A percentile compares a stretch with the other conserved stretches of the same genome.
Conservation (phyloP, 2,797 vertebrate genomes). For the Rhynchonycteris naso region DNA sequence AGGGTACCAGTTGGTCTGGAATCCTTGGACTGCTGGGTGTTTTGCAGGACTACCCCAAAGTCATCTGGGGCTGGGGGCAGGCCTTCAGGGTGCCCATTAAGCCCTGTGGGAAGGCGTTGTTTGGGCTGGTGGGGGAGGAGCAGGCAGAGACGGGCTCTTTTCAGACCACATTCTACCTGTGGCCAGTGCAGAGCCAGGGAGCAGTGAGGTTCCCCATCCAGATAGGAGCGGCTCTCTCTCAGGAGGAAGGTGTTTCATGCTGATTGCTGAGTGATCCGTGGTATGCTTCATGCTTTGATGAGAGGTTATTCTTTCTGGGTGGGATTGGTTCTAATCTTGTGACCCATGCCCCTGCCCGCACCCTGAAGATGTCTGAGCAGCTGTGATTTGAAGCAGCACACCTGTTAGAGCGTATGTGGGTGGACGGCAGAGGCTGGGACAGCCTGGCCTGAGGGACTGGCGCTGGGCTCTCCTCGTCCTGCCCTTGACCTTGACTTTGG, state of each 20-base stretch:
- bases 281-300: fast-evolving
- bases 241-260: background rate
- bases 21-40: background rate
- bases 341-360: background rate
- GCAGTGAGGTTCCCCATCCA: background rate
- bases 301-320: background rate
- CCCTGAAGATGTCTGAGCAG: background rate
- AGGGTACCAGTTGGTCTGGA: background rate
- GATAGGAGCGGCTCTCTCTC: too few species aligned
- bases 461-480: background rate
- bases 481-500: background rate
- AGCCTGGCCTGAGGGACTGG: background rate
- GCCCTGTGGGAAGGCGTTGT: background rate
- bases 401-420: background rate
- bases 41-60: fast-evolving
- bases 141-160: background rate
- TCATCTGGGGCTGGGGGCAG: too few species aligned
- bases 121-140: background rate
- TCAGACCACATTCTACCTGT: background rate
- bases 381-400: background rate
- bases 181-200: background rate
- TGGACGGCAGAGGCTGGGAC: background rate
- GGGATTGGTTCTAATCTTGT: background rate
- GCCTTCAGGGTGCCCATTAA: background rate
- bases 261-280: fast-evolving